Evolutionary conservation across 2,113 vertebrate genomes (phyloP).

Genomic region (Glaucomys volans): DNA sequence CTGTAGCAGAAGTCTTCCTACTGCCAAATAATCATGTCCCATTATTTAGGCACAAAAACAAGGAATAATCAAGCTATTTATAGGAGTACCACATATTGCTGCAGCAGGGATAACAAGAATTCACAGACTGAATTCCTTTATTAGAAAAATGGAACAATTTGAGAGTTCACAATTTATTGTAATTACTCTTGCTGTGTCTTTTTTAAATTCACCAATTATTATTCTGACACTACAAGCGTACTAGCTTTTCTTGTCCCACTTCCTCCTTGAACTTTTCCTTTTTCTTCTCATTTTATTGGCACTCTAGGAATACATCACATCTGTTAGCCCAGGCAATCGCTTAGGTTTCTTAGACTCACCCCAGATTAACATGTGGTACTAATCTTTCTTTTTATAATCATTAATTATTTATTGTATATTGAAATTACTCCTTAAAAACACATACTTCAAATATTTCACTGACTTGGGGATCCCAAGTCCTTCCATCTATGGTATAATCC

Average conservation of each 20-base stretch:
- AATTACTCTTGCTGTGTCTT: slow-evolving; percentile 52
- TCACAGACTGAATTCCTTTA: slow-evolving; percentile 20
- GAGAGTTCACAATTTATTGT: slow-evolving; percentile 55
- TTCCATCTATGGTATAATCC: not conserved
- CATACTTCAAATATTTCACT: slow-evolving; percentile 31
- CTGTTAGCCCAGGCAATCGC: slow-evolving; percentile 19
- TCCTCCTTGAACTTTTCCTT: slow-evolving; percentile 56
- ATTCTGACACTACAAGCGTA: slow-evolving; percentile 27
- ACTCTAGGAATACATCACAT: slow-evolving; percentile 65
- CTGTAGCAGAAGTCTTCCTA: not conserved
- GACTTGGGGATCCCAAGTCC: slow-evolving; percentile 9
- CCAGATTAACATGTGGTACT: slow-evolving; percentile 28
- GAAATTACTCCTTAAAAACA: not conserved
- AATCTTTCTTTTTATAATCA: not conserved
- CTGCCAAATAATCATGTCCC: not conserved
- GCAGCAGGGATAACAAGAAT: not conserved
- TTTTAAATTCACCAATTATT: slow-evolving; percentile 53
- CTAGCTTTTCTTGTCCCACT: slow-evolving; percentile 54
- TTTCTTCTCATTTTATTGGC: slow-evolving; percentile 62
- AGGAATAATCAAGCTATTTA: not conserved
- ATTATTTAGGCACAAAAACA: not conserved
- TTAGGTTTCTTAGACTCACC: not conserved
- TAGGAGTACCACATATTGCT: not conserved
- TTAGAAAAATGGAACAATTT: slow-evolving; percentile 48
- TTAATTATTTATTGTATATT: slow-evolving; percentile 29